Conservation (phyloP, 2,888 invertebrate genomes). For the Eurytoma adleriae region DNA sequence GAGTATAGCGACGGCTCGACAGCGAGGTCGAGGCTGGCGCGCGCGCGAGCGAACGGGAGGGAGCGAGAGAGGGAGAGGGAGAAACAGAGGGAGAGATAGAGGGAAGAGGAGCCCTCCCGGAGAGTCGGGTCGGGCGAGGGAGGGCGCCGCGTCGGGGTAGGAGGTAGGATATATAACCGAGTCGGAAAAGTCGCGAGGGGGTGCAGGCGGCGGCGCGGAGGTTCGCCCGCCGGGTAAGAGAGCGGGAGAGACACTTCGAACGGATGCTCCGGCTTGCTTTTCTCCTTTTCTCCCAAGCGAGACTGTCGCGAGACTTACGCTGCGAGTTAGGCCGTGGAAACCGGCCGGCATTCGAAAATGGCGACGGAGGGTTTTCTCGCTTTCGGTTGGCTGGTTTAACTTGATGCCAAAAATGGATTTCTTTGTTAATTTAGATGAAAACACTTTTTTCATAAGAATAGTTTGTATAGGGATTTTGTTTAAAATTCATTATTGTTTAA, state of each 20-base stretch:
- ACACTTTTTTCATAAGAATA: too few species aligned
- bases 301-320: not conserved
- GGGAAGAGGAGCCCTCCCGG: constrained; percentile 13
- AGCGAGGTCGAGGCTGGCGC: constrained; percentile 42
- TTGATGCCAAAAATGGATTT: too few species aligned
- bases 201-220: constrained; percentile 28
- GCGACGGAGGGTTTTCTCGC: constrained; percentile 22
- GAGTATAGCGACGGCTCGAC: constrained; percentile 55
- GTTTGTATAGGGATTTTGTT: not conserved
- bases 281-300: constrained; percentile 24
- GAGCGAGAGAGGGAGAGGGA: constrained; percentile 13
- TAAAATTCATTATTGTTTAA: not conserved
- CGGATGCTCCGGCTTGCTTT: constrained; percentile 57
- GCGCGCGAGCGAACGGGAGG: constrained; percentile 3
- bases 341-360: constrained; percentile 38
- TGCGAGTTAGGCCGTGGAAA: not conserved
- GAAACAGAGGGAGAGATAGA: constrained; percentile 19
- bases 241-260: constrained; percentile 69
- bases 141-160: constrained; percentile 54
- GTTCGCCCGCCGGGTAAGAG: constrained; percentile 53
- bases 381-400: too few species aligned
- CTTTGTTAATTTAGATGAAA: too few species aligned
- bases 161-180: constrained; percentile 50
- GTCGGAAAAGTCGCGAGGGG: constrained; percentile 51
- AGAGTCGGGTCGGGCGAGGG: constrained; percentile 54